These are phyloP conservation scores for Daubentonia madagascariensis DNA, from an alignment of 2,113 vertebrate genomes.

Conservation along the genomic window DNA sequence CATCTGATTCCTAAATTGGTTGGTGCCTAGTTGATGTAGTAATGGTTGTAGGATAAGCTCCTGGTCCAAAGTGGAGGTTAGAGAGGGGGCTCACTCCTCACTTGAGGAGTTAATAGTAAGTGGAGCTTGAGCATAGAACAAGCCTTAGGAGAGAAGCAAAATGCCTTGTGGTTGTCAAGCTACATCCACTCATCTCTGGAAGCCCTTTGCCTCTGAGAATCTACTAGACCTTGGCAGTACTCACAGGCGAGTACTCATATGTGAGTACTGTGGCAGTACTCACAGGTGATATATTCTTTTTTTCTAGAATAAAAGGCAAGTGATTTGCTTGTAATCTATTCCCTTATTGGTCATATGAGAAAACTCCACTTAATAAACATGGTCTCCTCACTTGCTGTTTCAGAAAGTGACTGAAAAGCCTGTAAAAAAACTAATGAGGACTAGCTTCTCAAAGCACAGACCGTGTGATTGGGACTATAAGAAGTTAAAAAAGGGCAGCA, in stretches of 20 bases:
- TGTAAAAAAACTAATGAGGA: background rate
- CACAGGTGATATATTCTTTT: background rate
- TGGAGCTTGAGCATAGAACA: background rate
- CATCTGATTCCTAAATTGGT: background rate
- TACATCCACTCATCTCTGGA: background rate
- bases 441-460: background rate
- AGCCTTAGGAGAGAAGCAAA: background rate
- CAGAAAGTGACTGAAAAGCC: background rate
- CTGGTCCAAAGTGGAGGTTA: background rate
- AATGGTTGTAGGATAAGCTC: background rate
- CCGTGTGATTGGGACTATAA: background rate
- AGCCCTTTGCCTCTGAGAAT: background rate
- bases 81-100: background rate
- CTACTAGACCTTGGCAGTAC: background rate
- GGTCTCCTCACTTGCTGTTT: background rate
- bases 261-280: too few relatives aligned
- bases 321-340: background rate
- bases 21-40: background rate
- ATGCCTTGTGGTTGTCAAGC: background rate
- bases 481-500: background rate
- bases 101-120: background rate
- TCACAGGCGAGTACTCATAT: too few relatives aligned
- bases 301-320: background rate
- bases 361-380: background rate
- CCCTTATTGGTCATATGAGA: background rate